Percentiles rank a stretch among this genome's conserved stretches.
phyloP scores from a whole-genome alignment of 1,140 invertebrate genomes.

The Probaryconus sp. region DNA sequence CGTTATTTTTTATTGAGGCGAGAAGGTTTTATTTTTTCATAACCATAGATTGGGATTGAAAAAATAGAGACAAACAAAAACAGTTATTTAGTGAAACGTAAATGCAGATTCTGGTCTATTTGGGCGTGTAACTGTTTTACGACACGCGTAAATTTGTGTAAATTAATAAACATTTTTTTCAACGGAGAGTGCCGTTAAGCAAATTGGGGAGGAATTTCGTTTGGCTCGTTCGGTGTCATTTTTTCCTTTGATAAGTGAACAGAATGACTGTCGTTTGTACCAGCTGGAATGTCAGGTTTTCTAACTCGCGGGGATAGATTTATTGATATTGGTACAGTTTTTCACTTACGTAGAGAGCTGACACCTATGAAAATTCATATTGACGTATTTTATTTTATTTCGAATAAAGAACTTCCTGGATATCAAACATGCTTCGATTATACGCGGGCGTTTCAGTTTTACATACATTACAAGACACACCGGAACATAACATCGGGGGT shows the following conservation, averaged over 20 bases:
- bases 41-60: no score
- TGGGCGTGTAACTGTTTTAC: no score
- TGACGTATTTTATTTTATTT: slow-evolving; percentile 28
- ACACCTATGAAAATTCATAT: slow-evolving; percentile 45
- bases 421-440: not conserved
- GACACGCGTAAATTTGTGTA: no score
- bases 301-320: slow-evolving; percentile 40
- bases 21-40: no score
- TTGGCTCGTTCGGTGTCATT: no score
- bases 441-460: not conserved
- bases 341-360: slow-evolving; percentile 38
- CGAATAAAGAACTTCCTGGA: not conserved
- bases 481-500: not conserved
- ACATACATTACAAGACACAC: not conserved
- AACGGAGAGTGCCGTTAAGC: no score
- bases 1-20: no score
- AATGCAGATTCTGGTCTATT: no score
- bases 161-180: no score
- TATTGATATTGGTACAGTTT: slow-evolving; percentile 53
- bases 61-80: no score
- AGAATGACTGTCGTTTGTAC: slow-evolving; percentile 47
- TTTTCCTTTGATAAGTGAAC: slow-evolving; percentile 46
- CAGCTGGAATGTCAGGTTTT: slow-evolving; percentile 38
- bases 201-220: no score
- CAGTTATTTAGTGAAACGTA: no score